Evolutionary conservation across 2,888 invertebrate genomes (phyloP), one percentile per base, ranked within the genome.

Genomic region (Andrena bicolor): DNA sequence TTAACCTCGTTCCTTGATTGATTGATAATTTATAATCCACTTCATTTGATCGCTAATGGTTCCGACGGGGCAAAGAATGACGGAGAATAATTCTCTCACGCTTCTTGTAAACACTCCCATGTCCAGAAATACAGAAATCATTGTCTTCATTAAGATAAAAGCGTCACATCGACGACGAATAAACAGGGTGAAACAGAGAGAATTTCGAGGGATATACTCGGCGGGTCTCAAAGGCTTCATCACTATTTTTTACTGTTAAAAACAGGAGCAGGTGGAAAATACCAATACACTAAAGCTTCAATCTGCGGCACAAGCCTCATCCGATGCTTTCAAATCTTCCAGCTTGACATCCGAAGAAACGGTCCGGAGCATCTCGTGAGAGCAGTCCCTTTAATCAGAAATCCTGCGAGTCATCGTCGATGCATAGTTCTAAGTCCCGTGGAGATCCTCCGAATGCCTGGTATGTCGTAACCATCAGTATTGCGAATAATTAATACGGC

Each of bases 401-500:
- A 76, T 66, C 80, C 80, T 16, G 72, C 76, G 72, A 82, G 65
- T 83, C 76, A 76, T 82, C 82, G 82, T 79, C 76, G 78, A 68
- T 77, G 66, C 75, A 82, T 74, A 82, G 76, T 76, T 72, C 41
- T 56, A 8, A 48, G 49, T 28, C 66, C 51, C 71, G 51, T 16
- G 23, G 41, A 76, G 64, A 56, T 76, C 65, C 81, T 58, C 74
- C 56, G 83, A 83, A 83, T 53, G 58, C 72, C 60, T 60, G 75
- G 71, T 66, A 78, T 76, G 74, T 77, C 81, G 83, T 80, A 86
- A 87, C 89, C 89, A 85, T 86, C 73, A 81, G 87, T 87, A 91
- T 91, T 81, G 87, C 89, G 91, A 91, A 92, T 92, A 91, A 92
- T 92, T 91, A 91, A 92, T 91, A 90, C 86, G 81, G 88, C 82